phyloP scores from a whole-genome alignment of 2,888 invertebrate species.

The Bimastos eiseni region DNA sequence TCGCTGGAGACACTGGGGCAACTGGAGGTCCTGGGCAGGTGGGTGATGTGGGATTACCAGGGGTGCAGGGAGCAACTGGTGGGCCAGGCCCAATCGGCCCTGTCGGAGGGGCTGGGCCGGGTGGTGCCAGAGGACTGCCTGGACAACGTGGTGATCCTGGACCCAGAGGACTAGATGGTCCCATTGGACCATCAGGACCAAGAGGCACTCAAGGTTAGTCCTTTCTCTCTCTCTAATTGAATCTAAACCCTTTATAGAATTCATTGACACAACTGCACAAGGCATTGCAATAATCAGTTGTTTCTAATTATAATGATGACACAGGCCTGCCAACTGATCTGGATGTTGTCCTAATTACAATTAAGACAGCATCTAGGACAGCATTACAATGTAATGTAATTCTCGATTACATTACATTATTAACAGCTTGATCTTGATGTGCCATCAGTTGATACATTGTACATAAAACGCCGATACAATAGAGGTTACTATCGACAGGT shows the following conservation, averaged over 20 bases:
- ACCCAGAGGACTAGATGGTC: background rate
- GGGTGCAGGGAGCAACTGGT: constrained; percentile 22
- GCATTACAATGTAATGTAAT: too few species aligned
- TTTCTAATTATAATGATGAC: too few species aligned
- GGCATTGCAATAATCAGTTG: background rate
- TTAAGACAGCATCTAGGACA: too few species aligned
- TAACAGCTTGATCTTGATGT: too few species aligned
- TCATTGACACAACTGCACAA: background rate
- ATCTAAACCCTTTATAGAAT: background rate
- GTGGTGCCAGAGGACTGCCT: constrained; percentile 23
- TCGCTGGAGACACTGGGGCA: constrained; percentile 27
- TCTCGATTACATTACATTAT: too few species aligned
- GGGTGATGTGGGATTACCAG: constrained; percentile 21
- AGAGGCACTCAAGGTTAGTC: constrained; percentile 25
- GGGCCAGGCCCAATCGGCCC: background rate
- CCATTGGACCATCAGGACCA: constrained; percentile 1
- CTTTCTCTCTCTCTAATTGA: background rate
- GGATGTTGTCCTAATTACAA: too few species aligned
- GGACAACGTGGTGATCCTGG: constrained; percentile 25
- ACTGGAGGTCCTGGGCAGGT: constrained; percentile 19
- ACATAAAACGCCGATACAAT: too few species aligned
- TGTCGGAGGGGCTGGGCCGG: background rate
- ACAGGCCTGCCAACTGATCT: too few species aligned
- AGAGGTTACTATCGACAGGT: too few species aligned
- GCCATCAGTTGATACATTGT: too few species aligned